A percentile compares a stretch with the other conserved stretches of the same genome.
Conservation (phyloP, 2,888 invertebrate species). For the Stenurella melanura region DNA sequence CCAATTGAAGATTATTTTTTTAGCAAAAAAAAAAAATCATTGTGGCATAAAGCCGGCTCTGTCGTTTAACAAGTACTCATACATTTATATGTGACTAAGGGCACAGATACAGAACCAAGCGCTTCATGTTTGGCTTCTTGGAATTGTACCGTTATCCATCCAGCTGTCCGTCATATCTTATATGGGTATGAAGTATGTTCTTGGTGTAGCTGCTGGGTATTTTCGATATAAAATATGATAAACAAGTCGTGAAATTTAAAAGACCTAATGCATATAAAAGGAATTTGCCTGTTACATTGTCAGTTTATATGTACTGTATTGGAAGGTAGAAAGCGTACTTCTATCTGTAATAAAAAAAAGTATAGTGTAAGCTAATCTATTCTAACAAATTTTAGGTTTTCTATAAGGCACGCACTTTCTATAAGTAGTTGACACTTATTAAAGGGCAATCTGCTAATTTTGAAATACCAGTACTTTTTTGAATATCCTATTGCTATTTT, state of each 20-base stretch:
- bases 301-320: too few species aligned
- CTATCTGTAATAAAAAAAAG: too few species aligned
- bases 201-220: constrained; percentile 18
- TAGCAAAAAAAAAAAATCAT: too few species aligned
- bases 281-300: neutral
- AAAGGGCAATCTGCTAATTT: too few species aligned
- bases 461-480: too few species aligned
- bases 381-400: too few species aligned
- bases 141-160: constrained; percentile 47
- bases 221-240: constrained; percentile 4
- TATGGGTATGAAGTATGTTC: constrained; percentile 44
- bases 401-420: too few species aligned
- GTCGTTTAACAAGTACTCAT: neutral
- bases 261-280: constrained; percentile 21
- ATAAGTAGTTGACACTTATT: too few species aligned
- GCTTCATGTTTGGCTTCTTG: constrained; percentile 14
- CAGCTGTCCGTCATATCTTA: constrained; percentile 52
- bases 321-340: too few species aligned
- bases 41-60: neutral
- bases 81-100: constrained; percentile 23
- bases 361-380: too few species aligned
- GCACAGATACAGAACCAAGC: constrained; percentile 11
- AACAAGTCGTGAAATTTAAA: constrained; percentile 17
- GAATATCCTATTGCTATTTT: too few species aligned
- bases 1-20: too few species aligned